Evolutionary conservation across 2,888 invertebrate species (phyloP).

Genomic region (Yponomeuta plumbellus): DNA sequence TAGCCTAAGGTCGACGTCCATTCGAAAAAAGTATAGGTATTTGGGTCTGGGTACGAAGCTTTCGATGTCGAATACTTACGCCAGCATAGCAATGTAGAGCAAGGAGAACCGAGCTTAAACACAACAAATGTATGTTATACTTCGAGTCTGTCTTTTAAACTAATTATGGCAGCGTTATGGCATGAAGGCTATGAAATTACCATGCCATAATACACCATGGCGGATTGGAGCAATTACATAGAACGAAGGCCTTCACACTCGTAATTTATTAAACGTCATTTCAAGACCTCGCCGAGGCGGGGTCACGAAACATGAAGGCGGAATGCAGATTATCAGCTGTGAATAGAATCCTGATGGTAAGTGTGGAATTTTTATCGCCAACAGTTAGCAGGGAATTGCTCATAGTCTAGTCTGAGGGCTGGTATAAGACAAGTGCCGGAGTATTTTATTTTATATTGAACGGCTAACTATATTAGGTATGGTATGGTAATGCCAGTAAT

Average conservation of each 20-base stretch:
- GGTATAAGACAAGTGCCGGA: too few species aligned
- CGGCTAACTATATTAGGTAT: too few species aligned
- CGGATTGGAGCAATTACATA: slow-evolving; percentile 3
- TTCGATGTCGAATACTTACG: too few species aligned
- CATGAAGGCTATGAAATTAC: slow-evolving; percentile 58
- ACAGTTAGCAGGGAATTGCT: neutral
- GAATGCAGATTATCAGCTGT: neutral
- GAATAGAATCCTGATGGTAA: neutral
- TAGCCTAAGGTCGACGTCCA: too few species aligned
- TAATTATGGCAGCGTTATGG: neutral
- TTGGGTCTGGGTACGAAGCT: too few species aligned
- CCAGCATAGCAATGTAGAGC: too few species aligned
- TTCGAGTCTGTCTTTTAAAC: neutral
- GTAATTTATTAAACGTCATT: slow-evolving; percentile 13
- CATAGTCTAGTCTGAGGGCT: too few species aligned
- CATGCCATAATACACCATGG: neutral
- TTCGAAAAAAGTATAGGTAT: too few species aligned
- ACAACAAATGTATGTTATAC: neutral
- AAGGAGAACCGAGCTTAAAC: neutral
- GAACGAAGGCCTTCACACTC: slow-evolving; percentile 13
- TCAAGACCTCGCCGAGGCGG: neutral
- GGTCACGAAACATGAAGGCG: neutral
- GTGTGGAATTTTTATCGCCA: neutral
- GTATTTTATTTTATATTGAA: too few species aligned
- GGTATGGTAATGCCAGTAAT: too few species aligned